A percentile compares a stretch with the other conserved stretches of the same genome.
Evolutionary conservation across 2,888 invertebrate species (phyloP).

Genomic region (Cabera pusaria): DNA sequence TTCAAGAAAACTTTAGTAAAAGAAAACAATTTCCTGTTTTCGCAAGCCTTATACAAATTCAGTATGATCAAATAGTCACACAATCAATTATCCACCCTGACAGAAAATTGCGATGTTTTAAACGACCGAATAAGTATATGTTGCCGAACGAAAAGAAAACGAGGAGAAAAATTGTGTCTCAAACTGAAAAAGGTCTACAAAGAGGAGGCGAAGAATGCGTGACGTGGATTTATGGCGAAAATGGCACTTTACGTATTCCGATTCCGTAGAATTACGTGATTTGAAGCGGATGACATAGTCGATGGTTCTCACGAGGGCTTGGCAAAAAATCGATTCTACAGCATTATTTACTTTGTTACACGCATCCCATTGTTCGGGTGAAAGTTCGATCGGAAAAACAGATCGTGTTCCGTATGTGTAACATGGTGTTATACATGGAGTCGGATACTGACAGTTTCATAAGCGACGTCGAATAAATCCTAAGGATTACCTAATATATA

Average conservation of each 20-base stretch:
- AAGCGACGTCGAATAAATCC: constrained; percentile 14
- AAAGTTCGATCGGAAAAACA: constrained; percentile 63
- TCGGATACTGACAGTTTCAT: constrained; percentile 17
- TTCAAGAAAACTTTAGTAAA: no score
- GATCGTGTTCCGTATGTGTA: constrained; percentile 31
- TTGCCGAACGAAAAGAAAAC: no score
- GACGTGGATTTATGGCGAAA: constrained; percentile 28
- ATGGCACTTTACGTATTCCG: constrained; percentile 22
- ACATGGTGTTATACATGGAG: constrained; percentile 23
- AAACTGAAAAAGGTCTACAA: no score
- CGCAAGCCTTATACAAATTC: no score
- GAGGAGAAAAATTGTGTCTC: no score
- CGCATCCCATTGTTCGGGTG: constrained; percentile 61
- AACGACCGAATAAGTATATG: no score
- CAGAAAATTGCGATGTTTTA: no score
- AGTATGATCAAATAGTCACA: no score
- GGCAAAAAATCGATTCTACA: constrained; percentile 44
- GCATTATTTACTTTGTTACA: constrained; percentile 46
- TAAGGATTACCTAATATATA: constrained; percentile 15
- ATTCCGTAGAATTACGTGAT: constrained; percentile 45
- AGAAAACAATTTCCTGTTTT: no score
- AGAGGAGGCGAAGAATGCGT: constrained; percentile 26
- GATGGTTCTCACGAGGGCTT: constrained; percentile 45
- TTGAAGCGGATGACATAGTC: constrained; percentile 39
- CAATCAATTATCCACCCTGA: no score